Conservation (phyloP, 2,113 vertebrate genomes). For the Tichodroma muraria region DNA sequence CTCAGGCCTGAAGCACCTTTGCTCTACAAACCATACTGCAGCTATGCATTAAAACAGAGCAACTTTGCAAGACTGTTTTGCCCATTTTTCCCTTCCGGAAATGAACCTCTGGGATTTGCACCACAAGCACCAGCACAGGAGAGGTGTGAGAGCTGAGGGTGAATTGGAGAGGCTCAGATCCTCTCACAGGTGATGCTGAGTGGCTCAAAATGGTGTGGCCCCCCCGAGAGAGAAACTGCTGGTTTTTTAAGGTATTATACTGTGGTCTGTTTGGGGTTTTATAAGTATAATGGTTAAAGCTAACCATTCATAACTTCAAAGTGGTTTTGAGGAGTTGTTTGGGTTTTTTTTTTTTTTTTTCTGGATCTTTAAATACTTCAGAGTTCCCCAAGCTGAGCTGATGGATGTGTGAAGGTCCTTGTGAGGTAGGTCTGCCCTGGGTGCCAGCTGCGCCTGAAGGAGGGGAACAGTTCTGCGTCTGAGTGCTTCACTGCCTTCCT, state of each 20-base stretch:
- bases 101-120: accelerated
- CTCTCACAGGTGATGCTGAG: too few relatives aligned
- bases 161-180: background rate
- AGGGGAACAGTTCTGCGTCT: too few relatives aligned
- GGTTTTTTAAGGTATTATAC: accelerated
- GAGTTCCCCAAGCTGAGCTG: too few relatives aligned
- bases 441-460: background rate
- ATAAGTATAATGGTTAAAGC: background rate
- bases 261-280: background rate
- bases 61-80: background rate
- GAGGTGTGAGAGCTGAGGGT: too few relatives aligned
- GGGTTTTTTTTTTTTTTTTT: background rate
- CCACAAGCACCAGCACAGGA: accelerated
- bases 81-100: background rate
- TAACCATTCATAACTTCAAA: background rate
- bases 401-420: background rate
- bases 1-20: too few relatives aligned
- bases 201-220: accelerated
- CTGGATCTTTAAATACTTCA: background rate
- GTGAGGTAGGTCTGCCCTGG: background rate
- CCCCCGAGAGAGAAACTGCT: accelerated
- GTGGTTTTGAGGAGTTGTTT: background rate
- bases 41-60: background rate
- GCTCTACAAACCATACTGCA: background rate
- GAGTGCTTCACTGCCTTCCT: background rate